Base-by-base conservation (phyloP, 2,797 vertebrate genomes). In the Etheostoma perlongum region DNA sequence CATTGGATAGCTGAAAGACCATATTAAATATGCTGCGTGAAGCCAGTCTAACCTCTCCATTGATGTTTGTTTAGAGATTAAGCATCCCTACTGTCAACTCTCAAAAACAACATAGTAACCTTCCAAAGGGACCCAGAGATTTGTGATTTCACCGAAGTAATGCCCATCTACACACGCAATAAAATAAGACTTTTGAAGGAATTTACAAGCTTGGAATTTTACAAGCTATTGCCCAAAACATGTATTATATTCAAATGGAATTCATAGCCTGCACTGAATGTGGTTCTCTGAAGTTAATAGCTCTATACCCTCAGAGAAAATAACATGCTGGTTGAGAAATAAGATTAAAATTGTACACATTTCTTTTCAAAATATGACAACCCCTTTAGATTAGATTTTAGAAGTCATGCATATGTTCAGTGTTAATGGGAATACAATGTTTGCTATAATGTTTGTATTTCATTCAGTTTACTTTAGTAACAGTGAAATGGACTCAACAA, bases 261-360 rank as follows among this genome's bases (percentile, higher is more conserved):
- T 85, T 84, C 67, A 85, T 82, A 78, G 64, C 66, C 66, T 74
- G 76, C 16, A 11, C 74, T 74, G 74, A 81, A 82, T 74, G 64
- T 79, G 79, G 62, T 84, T 76, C 67, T 79, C 70, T 79, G 73
- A 88, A 82, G 64, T 83, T 87, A 89, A 85, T 82, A 83, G 81
- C 75, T 86, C 53, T 53, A 48, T 76, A 78, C 67, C 77, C 64
- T 86, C 67, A 52, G 78, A 90, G 59, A 84, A 88, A 83, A 88
- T 85, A 89, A 81, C 51, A 62, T 11, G 30, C 69, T 87, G 65
- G 42, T 68, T 51, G 48, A 78, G 70, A 82, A 85, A 78, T 76
- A 79, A 73, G 62, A 88, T 78, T 87, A 57, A 72, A 78, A 75
- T 73, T 74, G 21, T 67, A 53, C 66, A 67, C 72, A 23, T 82